Evolutionary conservation across 2,888 invertebrate species (phyloP).

Genomic region (Spodoptera picta): DNA sequence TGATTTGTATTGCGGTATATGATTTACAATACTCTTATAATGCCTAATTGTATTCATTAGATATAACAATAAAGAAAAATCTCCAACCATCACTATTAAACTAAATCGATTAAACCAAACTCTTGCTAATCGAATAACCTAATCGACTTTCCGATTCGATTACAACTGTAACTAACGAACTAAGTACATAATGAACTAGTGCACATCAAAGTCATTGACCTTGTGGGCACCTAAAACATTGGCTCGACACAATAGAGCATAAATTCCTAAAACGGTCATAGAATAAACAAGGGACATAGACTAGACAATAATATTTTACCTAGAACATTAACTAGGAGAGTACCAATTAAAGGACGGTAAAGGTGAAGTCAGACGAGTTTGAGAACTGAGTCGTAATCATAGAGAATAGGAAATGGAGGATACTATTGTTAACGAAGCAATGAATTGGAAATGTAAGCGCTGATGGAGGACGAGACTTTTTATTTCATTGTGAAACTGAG

Average conservation of each 20-base stretch:
- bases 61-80: no score
- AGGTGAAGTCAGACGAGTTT: conserved; percentile 18
- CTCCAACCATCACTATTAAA: no score
- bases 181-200: conserved; percentile 44
- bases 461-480: no score
- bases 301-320: conserved; percentile 63
- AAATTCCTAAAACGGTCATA: conserved; percentile 70
- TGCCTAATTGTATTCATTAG: no score
- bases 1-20: no score
- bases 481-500: no score
- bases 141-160: not conserved
- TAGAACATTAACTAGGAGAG: conserved; percentile 51
- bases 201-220: conserved; percentile 61
- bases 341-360: conserved; percentile 42
- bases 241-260: conserved; percentile 70
- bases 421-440: conserved; percentile 20
- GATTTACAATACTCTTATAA: no score
- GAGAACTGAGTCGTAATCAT: conserved; percentile 11
- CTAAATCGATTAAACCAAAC: no score
- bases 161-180: conserved; percentile 9
- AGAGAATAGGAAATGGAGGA: conserved; percentile 20
- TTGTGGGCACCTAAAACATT: conserved; percentile 61
- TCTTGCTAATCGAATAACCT: not conserved
- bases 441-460: not conserved
- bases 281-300: conserved; percentile 65